Conservation (phyloP, 2,113 vertebrate genomes). For the Saccopteryx bilineata region DNA sequence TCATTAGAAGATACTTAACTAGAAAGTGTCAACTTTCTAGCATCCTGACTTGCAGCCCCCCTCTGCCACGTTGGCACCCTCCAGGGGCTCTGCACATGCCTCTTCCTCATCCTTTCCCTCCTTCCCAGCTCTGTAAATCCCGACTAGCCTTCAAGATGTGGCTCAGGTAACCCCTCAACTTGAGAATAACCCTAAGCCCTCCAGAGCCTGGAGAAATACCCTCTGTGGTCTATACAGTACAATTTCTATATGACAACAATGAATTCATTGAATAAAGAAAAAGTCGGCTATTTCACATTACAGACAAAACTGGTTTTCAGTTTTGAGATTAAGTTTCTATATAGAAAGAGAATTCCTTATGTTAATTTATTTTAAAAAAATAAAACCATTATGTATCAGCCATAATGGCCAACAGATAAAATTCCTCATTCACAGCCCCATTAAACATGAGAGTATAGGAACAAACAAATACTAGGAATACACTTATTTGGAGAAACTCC, state of each 20-base stretch:
- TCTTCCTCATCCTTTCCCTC: background rate
- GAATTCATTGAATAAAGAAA: background rate
- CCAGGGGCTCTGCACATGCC: background rate
- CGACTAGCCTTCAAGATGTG: background rate
- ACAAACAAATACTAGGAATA: slow-evolving; percentile 42
- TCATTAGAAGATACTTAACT: background rate
- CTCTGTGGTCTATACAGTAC: background rate
- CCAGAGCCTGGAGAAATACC: background rate
- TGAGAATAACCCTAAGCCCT: background rate
- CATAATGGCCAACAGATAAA: background rate
- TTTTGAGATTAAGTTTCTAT: slow-evolving; percentile 20
- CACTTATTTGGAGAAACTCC: slow-evolving; percentile 14
- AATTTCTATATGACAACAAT: background rate
- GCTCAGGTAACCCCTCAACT: background rate
- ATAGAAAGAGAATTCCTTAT: background rate
- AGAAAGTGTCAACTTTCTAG: background rate
- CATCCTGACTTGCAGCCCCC: background rate
- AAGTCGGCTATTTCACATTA: slow-evolving; percentile 10
- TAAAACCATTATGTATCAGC: background rate
- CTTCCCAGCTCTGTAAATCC: background rate
- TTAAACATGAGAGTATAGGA: background rate
- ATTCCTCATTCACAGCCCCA: background rate
- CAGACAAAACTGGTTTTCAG: background rate
- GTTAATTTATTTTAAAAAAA: background rate
- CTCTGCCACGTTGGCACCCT: background rate